These are phyloP conservation scores for Sphinx pinastri DNA, from an alignment of 2,888 invertebrate species.

Conservation along the genomic window DNA sequence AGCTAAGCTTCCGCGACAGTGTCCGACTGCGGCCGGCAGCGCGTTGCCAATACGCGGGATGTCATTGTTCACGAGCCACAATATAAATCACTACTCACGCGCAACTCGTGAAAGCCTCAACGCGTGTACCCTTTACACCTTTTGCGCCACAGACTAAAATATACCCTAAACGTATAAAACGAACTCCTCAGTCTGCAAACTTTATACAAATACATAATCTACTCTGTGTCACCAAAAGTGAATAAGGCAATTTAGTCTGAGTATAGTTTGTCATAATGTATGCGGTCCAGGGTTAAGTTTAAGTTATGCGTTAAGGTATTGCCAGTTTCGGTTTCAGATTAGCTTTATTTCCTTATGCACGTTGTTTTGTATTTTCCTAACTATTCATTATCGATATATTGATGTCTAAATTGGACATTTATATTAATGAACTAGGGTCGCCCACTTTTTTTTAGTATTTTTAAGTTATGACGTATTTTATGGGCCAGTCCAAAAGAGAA, in stretches of 20 bases:
- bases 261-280: constrained; percentile 38
- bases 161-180: constrained; percentile 28
- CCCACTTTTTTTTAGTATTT: neutral
- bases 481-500: neutral
- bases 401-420: neutral
- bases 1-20: constrained; percentile 67
- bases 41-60: constrained; percentile 58
- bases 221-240: constrained; percentile 40
- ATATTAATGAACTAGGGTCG: neutral
- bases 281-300: constrained; percentile 38
- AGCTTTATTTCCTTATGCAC: constrained; percentile 5
- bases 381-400: neutral
- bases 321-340: constrained; percentile 32
- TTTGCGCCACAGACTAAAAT: constrained; percentile 43
- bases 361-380: neutral
- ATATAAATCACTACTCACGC: constrained; percentile 72
- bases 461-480: neutral
- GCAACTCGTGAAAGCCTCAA: constrained; percentile 55
- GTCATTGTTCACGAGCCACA: constrained; percentile 78
- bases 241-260: constrained; percentile 36
- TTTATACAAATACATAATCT: constrained; percentile 32
- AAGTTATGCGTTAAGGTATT: constrained; percentile 36
- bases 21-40: constrained; percentile 53
- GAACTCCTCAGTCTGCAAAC: constrained; percentile 33
- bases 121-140: constrained; percentile 56